These are phyloP conservation scores for Orchesellides sinensis DNA, from an alignment of 2,888 invertebrate genomes.

Conservation along the genomic window DNA sequence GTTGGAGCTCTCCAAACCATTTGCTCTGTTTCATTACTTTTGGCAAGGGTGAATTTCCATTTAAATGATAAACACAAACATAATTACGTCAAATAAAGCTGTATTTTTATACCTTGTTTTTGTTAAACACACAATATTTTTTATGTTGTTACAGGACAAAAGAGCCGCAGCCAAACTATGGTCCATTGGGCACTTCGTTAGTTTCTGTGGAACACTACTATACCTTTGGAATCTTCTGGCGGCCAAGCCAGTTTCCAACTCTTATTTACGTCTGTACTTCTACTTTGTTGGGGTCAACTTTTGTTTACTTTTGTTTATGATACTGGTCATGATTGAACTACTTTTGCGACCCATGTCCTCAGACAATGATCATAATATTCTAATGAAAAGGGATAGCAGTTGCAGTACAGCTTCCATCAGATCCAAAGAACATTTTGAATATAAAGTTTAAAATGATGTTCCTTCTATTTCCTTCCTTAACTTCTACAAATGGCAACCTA, in stretches of 20 bases:
- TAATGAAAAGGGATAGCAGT: conserved; percentile 31
- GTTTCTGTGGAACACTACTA: conserved; percentile 42
- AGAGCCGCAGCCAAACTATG: conserved; percentile 59
- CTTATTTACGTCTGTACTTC: conserved; percentile 52
- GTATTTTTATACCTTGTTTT: too few species aligned
- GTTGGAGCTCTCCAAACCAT: conserved; percentile 59
- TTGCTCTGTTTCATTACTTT: conserved; percentile 54
- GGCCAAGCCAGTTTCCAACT: conserved; percentile 40
- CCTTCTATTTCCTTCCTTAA: too few species aligned
- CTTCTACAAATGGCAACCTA: too few species aligned
- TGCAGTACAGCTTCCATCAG: conserved; percentile 1
- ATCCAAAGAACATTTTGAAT: conserved; percentile 46
- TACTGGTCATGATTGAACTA: conserved; percentile 64
- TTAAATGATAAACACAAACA: background rate
- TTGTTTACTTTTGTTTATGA: conserved; percentile 57
- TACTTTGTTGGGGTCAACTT: conserved; percentile 64
- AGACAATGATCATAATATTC: conserved; percentile 26
- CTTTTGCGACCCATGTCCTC: conserved; percentile 53
- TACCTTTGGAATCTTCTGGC: conserved; percentile 53
- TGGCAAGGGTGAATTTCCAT: conserved; percentile 46
- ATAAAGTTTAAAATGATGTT: conserved; percentile 45
- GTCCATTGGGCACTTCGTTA: conserved; percentile 58
- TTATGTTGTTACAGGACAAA: conserved; percentile 37
- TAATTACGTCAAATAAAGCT: too few species aligned
- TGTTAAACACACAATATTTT: too few species aligned